Conservation (phyloP, 2,113 vertebrate species). For the Paramisgurnus dabryanus region DNA sequence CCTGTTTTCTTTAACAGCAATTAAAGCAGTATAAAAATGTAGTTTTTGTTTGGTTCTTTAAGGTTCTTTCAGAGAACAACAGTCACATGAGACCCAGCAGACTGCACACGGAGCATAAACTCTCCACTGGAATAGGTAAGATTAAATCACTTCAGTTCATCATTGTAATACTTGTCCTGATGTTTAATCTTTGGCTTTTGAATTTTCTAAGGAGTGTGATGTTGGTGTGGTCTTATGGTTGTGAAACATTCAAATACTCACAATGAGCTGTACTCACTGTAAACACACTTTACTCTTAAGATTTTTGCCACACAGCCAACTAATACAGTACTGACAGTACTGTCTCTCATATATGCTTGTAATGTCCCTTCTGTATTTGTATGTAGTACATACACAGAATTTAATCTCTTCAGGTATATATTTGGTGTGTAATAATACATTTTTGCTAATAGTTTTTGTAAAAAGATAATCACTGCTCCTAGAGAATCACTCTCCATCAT, state of each 20-base stretch:
- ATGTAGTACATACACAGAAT: background rate
- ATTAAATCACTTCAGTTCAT: conserved; percentile 19
- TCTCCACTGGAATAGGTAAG: conserved; percentile 83
- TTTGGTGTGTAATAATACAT: background rate
- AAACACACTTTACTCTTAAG: conserved; percentile 52
- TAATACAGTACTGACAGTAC: conserved; percentile 58
- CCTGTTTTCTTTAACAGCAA: conserved; percentile 34
- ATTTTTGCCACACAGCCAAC: conserved; percentile 72
- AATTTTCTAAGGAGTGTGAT: conserved; percentile 49
- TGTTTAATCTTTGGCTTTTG: conserved; percentile 24
- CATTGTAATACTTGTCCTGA: background rate
- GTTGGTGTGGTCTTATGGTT: conserved; percentile 47
- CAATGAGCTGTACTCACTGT: conserved; percentile 42
- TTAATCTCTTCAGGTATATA: background rate
- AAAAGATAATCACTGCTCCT: no score
- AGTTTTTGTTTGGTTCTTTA: conserved; percentile 37
- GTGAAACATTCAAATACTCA: conserved; percentile 52
- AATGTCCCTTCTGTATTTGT: conserved; percentile 63
- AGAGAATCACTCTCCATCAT: no score
- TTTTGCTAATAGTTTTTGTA: background rate
- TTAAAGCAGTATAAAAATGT: no score
- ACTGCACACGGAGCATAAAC: conserved; percentile 83
- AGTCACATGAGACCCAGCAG: conserved; percentile 78
- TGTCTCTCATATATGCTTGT: conserved; percentile 73
- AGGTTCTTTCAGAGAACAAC: conserved; percentile 85